phyloP scores from a whole-genome alignment of 2,797 vertebrate species.

The Ceryle rudis region DNA sequence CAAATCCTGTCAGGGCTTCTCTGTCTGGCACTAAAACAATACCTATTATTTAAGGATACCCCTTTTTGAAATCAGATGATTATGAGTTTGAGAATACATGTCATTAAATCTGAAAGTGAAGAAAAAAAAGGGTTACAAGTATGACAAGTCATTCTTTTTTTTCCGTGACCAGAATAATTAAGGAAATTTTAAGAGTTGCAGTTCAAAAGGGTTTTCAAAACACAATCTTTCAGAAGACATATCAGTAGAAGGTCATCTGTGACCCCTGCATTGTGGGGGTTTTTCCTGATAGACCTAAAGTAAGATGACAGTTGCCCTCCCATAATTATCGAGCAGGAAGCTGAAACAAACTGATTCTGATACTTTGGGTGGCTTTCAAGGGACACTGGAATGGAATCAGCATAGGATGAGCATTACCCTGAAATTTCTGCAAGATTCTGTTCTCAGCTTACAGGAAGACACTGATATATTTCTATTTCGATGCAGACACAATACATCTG shows the following conservation, averaged over 20 bases:
- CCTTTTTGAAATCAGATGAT: conserved; percentile 53
- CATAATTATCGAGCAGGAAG: conserved; percentile 25
- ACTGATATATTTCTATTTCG: background rate
- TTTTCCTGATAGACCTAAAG: conserved; percentile 27
- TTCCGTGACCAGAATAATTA: conserved; percentile 72
- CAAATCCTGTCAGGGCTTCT: conserved; percentile 16
- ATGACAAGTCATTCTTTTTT: conserved; percentile 52
- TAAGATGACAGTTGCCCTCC: conserved; percentile 25
- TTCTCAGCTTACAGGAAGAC: background rate
- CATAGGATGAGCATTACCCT: background rate
- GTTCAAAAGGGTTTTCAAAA: conserved; percentile 62
- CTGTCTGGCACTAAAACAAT: conserved; percentile 18
- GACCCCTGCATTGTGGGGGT: conserved; percentile 26
- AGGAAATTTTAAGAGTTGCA: background rate
- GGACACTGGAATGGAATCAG: background rate
- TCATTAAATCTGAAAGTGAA: conserved; percentile 55
- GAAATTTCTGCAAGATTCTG: background rate
- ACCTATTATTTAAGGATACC: conserved; percentile 49
- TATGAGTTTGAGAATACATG: conserved; percentile 50
- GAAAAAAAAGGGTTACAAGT: conserved; percentile 59
- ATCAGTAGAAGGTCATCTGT: conserved; percentile 52
- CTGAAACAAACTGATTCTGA: background rate
- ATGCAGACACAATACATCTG: conserved; percentile 20
- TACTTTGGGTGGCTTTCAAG: too few species aligned
- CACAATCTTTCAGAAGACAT: conserved; percentile 36